phyloP scores from a whole-genome alignment of 2,113 vertebrate species.

The Pipra filicauda region DNA sequence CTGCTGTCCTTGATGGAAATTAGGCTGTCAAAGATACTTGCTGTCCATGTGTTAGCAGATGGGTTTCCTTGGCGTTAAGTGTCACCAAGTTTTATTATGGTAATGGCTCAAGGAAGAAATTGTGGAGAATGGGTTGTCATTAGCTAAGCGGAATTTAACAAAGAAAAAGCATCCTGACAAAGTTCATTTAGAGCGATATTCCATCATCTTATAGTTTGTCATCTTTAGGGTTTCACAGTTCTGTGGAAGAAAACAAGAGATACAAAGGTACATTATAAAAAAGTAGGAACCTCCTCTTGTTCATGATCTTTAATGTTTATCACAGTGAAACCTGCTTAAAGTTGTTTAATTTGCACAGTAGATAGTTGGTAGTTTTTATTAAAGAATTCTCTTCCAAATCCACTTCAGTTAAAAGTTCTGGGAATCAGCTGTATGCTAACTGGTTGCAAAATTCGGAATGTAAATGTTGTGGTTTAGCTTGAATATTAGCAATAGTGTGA shows the following conservation, averaged over 20 bases:
- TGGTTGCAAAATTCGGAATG: neutral
- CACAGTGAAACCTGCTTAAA: neutral
- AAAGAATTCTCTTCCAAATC: neutral
- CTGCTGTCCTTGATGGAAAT: slow-evolving; percentile 49
- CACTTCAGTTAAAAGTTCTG: neutral
- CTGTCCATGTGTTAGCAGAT: slow-evolving; percentile 37
- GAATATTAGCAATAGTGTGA: neutral
- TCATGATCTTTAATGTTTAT: neutral
- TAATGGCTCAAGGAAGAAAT: neutral
- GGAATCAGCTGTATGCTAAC: neutral
- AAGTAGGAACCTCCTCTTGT: neutral
- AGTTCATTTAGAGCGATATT: neutral
- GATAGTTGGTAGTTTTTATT: neutral
- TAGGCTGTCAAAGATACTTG: slow-evolving; percentile 26
- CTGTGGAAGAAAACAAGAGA: neutral
- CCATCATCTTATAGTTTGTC: neutral
- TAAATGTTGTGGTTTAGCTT: neutral
- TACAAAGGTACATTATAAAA: neutral
- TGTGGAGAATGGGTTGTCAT: neutral
- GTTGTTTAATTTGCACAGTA: neutral
- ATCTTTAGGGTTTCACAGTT: neutral
- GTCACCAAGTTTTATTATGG: slow-evolving; percentile 39
- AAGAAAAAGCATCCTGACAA: slow-evolving; percentile 1
- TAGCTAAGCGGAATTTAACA: slow-evolving; percentile 27
- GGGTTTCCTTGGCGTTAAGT: slow-evolving; percentile 21